A percentile compares a stretch with the other conserved stretches of the same genome.
Evolutionary conservation across 2,113 vertebrate genomes (phyloP).

Genomic region (Sebastes schlegelii): DNA sequence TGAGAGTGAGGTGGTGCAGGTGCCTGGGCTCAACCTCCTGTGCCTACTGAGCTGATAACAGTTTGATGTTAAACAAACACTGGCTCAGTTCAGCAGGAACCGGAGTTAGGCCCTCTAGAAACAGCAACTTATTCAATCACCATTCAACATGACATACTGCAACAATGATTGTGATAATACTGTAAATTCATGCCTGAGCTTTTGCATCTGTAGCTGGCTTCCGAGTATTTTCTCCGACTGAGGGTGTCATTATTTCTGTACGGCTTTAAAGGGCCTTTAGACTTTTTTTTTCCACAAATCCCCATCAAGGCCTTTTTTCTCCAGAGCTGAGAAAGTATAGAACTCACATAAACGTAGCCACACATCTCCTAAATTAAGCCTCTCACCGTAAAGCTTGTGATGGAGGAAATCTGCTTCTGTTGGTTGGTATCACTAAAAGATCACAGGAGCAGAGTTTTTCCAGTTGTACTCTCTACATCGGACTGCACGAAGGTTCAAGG

Average conservation of each 20-base stretch:
- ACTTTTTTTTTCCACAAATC: conserved; percentile 31
- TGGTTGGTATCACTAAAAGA: conserved; percentile 75
- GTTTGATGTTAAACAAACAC: conserved; percentile 82
- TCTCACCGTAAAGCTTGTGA: conserved; percentile 37
- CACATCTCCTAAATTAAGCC: conserved; percentile 27
- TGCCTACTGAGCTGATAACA: conserved; percentile 92
- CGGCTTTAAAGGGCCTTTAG: neutral
- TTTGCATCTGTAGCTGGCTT: neutral
- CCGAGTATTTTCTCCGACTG: neutral
- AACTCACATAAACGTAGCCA: conserved; percentile 37
- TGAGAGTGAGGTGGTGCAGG: conserved; percentile 31
- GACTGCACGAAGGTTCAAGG: neutral
- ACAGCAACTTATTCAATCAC: conserved; percentile 28
- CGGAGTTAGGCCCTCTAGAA: conserved; percentile 87
- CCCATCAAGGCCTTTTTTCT: conserved; percentile 41
- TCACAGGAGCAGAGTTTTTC: conserved; percentile 84
- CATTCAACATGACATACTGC: neutral
- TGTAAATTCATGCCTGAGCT: neutral
- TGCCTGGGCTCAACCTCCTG: conserved; percentile 87
- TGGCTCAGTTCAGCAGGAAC: conserved; percentile 92
- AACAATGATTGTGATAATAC: neutral
- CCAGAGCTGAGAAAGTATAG: conserved; percentile 37
- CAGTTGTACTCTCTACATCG: conserved; percentile 65
- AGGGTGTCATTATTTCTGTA: conserved; percentile 20
- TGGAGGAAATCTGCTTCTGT: conserved; percentile 83